Conservation (phyloP, 2,888 invertebrate species). For the Platynereis dumerilii region DNA sequence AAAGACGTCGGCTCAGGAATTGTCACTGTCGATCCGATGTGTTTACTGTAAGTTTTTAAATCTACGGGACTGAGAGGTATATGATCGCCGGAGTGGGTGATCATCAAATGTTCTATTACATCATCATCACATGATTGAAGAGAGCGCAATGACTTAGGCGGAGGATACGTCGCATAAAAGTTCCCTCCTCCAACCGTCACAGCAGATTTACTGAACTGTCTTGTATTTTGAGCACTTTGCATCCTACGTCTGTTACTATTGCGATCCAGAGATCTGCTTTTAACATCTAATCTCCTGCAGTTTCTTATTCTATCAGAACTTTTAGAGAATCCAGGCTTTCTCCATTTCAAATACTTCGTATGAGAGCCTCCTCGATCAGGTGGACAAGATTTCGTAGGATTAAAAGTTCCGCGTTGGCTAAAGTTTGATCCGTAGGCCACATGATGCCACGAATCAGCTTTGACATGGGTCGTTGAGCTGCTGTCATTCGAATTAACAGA, state of each 20-base stretch:
- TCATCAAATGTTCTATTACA: constrained; percentile 13
- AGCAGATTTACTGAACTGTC: neutral
- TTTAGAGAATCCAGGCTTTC: neutral
- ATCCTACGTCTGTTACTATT: neutral
- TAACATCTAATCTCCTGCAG: neutral
- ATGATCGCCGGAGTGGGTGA: constrained; percentile 24
- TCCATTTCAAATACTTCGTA: neutral
- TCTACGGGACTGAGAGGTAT: constrained; percentile 11
- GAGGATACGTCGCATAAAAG: constrained; percentile 23
- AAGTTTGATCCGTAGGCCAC: neutral
- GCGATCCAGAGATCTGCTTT: constrained; percentile 4
- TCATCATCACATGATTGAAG: constrained; percentile 1
- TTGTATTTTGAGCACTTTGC: neutral
- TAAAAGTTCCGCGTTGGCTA: neutral
- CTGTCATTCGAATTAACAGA: neutral
- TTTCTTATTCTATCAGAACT: neutral
- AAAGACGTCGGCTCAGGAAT: constrained; percentile 24
- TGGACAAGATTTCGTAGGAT: neutral
- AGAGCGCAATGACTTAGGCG: constrained; percentile 4
- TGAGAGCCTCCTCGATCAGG: no score
- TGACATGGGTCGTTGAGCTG: neutral
- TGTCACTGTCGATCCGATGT: constrained; percentile 16
- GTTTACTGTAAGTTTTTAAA: neutral
- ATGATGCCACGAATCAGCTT: neutral
- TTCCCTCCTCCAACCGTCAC: neutral